Evolutionary conservation across 2,113 vertebrate species (phyloP).

Genomic region (Cyanoderma ruficeps): DNA sequence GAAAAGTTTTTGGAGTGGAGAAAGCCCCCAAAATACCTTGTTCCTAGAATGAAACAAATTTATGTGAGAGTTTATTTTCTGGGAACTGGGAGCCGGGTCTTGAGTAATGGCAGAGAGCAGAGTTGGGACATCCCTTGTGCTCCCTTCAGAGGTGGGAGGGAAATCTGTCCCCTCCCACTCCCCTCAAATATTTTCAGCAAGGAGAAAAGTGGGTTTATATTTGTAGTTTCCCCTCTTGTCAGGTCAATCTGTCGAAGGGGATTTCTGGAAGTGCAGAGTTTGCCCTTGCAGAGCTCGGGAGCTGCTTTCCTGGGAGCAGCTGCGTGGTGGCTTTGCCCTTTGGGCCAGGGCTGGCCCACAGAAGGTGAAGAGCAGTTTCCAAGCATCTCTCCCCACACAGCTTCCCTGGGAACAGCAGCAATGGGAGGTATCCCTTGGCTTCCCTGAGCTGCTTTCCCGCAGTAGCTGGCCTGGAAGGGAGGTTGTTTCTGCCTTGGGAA

Average conservation of each 20-base stretch:
- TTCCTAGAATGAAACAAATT: neutral
- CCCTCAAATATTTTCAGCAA: neutral
- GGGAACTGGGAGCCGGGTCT: neutral
- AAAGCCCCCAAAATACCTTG: neutral
- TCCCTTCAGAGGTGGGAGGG: neutral
- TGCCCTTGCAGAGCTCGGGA: neutral
- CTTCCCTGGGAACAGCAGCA: neutral
- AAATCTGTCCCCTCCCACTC: neutral
- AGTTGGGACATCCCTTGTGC: neutral
- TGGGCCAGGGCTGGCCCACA: neutral
- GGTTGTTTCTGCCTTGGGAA: neutral
- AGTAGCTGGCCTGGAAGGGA: fast-evolving
- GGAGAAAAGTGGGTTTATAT: neutral
- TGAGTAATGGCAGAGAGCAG: neutral
- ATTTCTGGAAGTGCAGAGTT: neutral
- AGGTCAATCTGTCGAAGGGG: neutral
- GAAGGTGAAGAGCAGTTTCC: neutral
- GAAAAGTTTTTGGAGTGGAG: neutral
- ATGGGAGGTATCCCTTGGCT: neutral
- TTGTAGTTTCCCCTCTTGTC: neutral
- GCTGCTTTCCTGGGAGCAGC: neutral
- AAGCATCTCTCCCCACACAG: neutral
- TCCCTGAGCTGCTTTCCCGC: neutral
- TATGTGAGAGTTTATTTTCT: neutral
- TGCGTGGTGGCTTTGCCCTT: fast-evolving